These are phyloP conservation scores for Drosophila mulleri DNA, from an alignment of 2,888 invertebrate species.

Conservation along the genomic window DNA sequence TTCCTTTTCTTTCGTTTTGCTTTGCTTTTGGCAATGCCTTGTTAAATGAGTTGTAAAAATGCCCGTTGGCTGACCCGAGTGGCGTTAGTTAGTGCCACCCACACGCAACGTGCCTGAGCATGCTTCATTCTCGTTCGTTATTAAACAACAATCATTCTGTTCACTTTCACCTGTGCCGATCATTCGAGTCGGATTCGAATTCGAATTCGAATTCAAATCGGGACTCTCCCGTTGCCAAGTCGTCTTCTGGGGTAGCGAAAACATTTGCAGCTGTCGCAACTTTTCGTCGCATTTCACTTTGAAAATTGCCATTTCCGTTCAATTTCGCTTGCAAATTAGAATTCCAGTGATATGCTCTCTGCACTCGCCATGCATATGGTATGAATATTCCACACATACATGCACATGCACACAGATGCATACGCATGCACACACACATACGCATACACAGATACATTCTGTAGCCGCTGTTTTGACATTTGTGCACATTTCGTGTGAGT, in stretches of 20 bases:
- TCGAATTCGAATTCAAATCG: background rate
- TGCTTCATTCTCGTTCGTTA: constrained; percentile 4
- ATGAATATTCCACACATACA: constrained; percentile 45
- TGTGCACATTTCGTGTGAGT: constrained; percentile 40
- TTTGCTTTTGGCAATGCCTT: constrained; percentile 47
- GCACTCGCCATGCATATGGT: constrained; percentile 70
- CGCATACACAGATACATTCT: constrained; percentile 20
- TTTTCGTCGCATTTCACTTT: constrained; percentile 76
- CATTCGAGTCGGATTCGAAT: background rate
- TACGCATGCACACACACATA: background rate
- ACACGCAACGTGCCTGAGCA: background rate
- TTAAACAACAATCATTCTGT: background rate
- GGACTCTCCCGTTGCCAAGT: background rate
- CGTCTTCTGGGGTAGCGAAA: constrained; percentile 21
- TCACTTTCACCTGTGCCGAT: constrained; percentile 23
- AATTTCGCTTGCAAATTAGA: constrained; percentile 80
- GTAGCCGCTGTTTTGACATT: constrained; percentile 61
- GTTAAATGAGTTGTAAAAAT: constrained; percentile 80
- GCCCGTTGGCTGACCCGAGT: constrained; percentile 58
- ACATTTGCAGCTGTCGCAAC: constrained; percentile 63
- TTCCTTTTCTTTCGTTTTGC: background rate
- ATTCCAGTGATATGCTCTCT: constrained; percentile 78
- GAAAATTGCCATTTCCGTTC: constrained; percentile 83
- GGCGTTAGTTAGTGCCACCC: constrained; percentile 31
- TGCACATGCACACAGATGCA: background rate